Evolutionary conservation across 1,140 invertebrate species (phyloP).

Genomic region (Megalonaias nervosa): DNA sequence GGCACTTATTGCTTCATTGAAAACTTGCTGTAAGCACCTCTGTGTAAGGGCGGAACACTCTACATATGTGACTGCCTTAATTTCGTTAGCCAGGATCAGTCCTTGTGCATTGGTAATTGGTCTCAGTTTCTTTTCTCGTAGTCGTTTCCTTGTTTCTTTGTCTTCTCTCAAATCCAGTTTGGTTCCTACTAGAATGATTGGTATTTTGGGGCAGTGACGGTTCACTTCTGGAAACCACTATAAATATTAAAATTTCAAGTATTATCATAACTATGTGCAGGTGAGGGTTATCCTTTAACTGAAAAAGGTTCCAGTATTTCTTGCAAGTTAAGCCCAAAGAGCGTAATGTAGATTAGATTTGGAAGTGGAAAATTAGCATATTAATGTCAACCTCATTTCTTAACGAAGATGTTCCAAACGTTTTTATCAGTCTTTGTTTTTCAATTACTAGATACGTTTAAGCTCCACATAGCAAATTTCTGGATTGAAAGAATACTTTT

Average conservation of each 20-base stretch:
- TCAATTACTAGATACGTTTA: no score
- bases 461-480: no score
- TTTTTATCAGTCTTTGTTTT: no score
- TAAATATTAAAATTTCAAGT: constrained; percentile 12
- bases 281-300: no score
- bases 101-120: constrained; percentile 98
- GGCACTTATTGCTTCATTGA: constrained; percentile 74
- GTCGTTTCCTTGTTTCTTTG: constrained; percentile 96
- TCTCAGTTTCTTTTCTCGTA: constrained; percentile 97
- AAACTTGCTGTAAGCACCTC: constrained; percentile 74
- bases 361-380: no score
- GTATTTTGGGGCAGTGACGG: constrained; percentile 77
- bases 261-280: no score
- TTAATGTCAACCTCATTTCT: no score
- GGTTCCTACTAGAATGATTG: constrained; percentile 78
- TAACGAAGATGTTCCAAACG: no score
- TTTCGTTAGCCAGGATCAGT: constrained; percentile 98
- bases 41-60: constrained; percentile 75
- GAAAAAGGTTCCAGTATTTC: no score
- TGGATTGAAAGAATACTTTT: no score
- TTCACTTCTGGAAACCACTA: constrained; percentile 76
- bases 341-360: no score
- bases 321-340: no score
- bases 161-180: constrained; percentile 95
- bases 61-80: constrained; percentile 76